Percentiles rank a stretch among this genome's conserved stretches.
Evolutionary conservation across 2,888 invertebrate species (phyloP).

Genomic region (Campoplex capitator): DNA sequence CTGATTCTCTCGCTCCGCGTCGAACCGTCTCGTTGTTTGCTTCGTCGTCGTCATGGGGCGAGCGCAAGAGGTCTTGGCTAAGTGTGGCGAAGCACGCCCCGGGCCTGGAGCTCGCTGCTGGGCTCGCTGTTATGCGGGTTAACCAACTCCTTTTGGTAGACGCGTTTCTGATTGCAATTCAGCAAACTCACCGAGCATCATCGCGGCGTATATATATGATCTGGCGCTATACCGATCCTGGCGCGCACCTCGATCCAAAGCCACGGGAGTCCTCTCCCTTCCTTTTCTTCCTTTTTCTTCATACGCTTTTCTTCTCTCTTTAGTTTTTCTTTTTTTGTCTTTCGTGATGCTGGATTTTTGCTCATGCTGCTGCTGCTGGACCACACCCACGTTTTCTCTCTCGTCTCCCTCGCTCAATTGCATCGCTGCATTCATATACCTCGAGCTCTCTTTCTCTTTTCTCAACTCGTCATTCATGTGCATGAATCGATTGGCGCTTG

Average conservation of each 20-base stretch:
- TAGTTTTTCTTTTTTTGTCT: conserved; percentile 5
- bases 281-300: conserved; percentile 19
- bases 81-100: conserved; percentile 73
- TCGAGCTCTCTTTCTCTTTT: conserved; percentile 50
- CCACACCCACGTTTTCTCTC: conserved; percentile 78
- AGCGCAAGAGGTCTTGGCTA: conserved; percentile 62
- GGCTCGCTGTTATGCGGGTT: conserved; percentile 74
- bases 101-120: conserved; percentile 50
- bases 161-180: conserved; percentile 66
- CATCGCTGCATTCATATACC: conserved; percentile 35
- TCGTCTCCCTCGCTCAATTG: conserved; percentile 58
- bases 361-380: conserved; percentile 63
- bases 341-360: conserved; percentile 48
- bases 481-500: conserved; percentile 2
- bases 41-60: conserved; percentile 36
- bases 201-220: conserved; percentile 15
- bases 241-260: conserved; percentile 13
- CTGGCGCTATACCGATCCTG: conserved; percentile 4
- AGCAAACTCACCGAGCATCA: conserved; percentile 47
- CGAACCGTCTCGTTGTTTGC: conserved; percentile 31
- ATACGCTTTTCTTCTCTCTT: not conserved
- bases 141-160: conserved; percentile 72
- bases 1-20: conserved; percentile 16
- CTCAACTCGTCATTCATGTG: conserved; percentile 27
- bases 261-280: conserved; percentile 2